Conservation (phyloP, 1,140 invertebrate genomes). For the Daktulosphaira vitifoliae region DNA sequence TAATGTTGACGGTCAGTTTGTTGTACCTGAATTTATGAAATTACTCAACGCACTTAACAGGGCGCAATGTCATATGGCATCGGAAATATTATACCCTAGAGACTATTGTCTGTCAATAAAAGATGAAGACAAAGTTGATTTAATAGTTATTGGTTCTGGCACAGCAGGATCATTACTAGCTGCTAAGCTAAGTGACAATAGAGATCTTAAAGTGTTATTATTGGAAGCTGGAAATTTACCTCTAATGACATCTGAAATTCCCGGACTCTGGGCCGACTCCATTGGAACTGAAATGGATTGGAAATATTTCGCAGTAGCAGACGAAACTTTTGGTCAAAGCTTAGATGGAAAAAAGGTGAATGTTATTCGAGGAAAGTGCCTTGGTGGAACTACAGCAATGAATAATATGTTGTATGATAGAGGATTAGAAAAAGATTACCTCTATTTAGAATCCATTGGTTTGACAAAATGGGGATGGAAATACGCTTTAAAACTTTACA, state of each 20-base stretch:
- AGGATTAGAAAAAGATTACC: neutral
- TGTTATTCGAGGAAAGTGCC: neutral
- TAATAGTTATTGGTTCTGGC: constrained; percentile 8
- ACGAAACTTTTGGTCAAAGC: neutral
- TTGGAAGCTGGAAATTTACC: constrained; percentile 11
- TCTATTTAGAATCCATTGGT: neutral
- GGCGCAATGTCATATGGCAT: neutral
- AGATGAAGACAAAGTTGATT: neutral
- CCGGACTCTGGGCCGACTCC: constrained; percentile 9
- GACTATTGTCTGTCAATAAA: constrained; percentile 13
- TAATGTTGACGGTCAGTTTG: constrained; percentile 12
- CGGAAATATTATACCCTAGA: constrained; percentile 3
- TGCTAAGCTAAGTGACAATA: neutral
- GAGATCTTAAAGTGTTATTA: neutral
- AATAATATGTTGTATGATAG: constrained; percentile 27
- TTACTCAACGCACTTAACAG: neutral
- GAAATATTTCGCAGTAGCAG: neutral
- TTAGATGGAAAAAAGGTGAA: neutral
- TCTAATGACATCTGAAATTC: neutral
- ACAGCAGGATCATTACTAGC: constrained; percentile 11
- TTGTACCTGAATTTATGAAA: constrained; percentile 2
- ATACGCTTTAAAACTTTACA: constrained; percentile 7
- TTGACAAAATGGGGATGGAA: constrained; percentile 2
- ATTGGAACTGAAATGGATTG: constrained; percentile 4
- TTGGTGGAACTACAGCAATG: constrained; percentile 8